Percentiles rank a stretch among this genome's conserved stretches.
Evolutionary conservation across 2,888 invertebrate genomes (phyloP).

Genomic region (Eupithecia pulchellata): DNA sequence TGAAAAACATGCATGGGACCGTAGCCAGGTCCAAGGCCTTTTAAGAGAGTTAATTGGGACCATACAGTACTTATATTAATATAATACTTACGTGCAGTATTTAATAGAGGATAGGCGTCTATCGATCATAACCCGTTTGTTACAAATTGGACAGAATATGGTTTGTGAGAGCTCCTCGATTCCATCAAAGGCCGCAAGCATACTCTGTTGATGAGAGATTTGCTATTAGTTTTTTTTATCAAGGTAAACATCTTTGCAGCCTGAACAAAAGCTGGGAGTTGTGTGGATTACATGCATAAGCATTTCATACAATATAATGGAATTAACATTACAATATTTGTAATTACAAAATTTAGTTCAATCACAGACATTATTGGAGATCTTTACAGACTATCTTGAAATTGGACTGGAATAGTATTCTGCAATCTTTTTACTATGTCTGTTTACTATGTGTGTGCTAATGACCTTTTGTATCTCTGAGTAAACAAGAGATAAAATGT

Average conservation of each 20-base stretch:
- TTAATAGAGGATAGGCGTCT: slow-evolving; percentile 65
- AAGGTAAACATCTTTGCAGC: not conserved
- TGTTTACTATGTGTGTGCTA: not conserved
- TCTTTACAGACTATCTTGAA: not conserved
- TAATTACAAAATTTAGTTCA: no score
- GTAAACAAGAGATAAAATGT: slow-evolving; percentile 27
- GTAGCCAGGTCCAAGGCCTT: no score
- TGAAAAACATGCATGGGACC: no score
- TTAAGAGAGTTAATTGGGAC: no score
- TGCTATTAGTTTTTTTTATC: slow-evolving; percentile 7
- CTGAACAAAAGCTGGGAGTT: not conserved
- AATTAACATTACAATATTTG: no score
- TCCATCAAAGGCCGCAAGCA: slow-evolving; percentile 66
- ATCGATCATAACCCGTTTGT: slow-evolving; percentile 68
- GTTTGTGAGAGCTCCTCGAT: slow-evolving; percentile 68
- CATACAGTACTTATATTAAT: no score
- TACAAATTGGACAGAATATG: slow-evolving; percentile 69
- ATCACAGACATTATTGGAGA: not conserved
- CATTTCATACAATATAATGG: not conserved
- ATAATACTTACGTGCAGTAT: slow-evolving; percentile 73
- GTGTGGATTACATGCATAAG: not conserved
- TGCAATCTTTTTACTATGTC: not conserved
- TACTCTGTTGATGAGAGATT: slow-evolving; percentile 53
- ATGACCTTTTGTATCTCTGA: slow-evolving; percentile 33
- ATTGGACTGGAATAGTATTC: not conserved